Evolutionary conservation across 2,113 vertebrate genomes (phyloP).

Genomic region (Pelecanus crispus): DNA sequence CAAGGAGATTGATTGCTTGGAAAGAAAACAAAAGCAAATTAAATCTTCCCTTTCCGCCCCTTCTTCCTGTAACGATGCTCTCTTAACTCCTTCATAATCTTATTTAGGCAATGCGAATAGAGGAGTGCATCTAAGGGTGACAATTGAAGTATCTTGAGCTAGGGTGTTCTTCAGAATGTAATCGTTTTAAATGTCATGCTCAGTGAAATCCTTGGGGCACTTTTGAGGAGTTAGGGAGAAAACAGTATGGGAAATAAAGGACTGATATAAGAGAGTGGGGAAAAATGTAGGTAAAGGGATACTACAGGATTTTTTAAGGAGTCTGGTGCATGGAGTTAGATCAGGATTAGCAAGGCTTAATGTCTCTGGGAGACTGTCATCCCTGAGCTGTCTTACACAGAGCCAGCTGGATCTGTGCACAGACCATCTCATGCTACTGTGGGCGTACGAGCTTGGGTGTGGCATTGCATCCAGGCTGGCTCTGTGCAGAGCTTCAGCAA

Average conservation of each 20-base stretch:
- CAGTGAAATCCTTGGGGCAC: not conserved
- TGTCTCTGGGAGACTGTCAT: not conserved
- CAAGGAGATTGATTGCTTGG: constrained; percentile 25
- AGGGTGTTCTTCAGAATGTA: not conserved
- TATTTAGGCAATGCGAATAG: not conserved
- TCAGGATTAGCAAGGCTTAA: not conserved
- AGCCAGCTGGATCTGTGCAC: not conserved
- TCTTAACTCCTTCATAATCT: constrained; percentile 5
- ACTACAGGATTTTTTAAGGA: not conserved
- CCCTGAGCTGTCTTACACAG: not conserved
- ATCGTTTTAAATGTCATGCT: not conserved
- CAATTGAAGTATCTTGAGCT: not conserved
- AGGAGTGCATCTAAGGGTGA: not conserved
- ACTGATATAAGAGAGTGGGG: not conserved
- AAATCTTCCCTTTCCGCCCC: constrained; percentile 18
- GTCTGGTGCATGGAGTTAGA: not conserved
- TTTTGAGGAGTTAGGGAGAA: not conserved
- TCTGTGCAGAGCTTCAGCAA: not conserved
- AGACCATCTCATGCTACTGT: not conserved
- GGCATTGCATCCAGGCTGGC: not conserved
- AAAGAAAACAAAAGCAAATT: constrained; percentile 42
- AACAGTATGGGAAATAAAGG: not conserved
- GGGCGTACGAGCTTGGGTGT: not conserved
- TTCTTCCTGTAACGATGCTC: not conserved
- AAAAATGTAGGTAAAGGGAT: not conserved